Evolutionary conservation across 1,140 invertebrate species (phyloP).

Genomic region (Popillia japonica): DNA sequence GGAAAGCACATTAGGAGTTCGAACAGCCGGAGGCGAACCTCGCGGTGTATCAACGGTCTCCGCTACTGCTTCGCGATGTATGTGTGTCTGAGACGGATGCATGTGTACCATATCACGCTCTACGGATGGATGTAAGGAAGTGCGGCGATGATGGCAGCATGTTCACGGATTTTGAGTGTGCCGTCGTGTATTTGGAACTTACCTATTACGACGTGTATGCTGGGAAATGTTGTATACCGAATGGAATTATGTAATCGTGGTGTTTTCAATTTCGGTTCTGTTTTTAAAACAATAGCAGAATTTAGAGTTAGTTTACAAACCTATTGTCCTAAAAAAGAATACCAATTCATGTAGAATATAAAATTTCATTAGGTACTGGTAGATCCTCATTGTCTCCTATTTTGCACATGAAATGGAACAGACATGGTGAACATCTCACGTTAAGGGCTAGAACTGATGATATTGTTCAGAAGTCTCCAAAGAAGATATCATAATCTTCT

Average conservation of each 20-base stretch:
- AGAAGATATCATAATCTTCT: too few species aligned
- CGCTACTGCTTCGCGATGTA: not conserved
- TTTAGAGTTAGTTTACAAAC: too few species aligned
- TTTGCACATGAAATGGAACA: too few species aligned
- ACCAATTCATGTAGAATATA: too few species aligned
- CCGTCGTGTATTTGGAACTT: slow-evolving; percentile 7
- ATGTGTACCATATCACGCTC: slow-evolving; percentile 21
- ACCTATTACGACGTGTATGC: not conserved
- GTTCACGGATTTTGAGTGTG: not conserved
- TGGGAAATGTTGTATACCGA: not conserved
- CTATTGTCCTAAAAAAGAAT: too few species aligned
- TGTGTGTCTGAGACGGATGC: not conserved
- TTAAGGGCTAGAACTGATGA: too few species aligned
- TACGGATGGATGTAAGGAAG: slow-evolving; percentile 10
- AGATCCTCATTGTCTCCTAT: too few species aligned
- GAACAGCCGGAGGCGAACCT: slow-evolving; percentile 47
- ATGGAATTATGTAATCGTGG: not conserved
- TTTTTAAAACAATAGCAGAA: too few species aligned
- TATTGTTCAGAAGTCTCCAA: too few species aligned
- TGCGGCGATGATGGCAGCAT: not conserved
- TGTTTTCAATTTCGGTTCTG: not conserved
- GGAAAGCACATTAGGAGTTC: slow-evolving; percentile 58
- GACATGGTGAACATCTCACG: too few species aligned
- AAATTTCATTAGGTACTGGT: too few species aligned
- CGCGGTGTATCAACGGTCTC: slow-evolving; percentile 46